Evolutionary conservation across 2,797 vertebrate species (phyloP).

Genomic region (Spinibarbus caldwelli): DNA sequence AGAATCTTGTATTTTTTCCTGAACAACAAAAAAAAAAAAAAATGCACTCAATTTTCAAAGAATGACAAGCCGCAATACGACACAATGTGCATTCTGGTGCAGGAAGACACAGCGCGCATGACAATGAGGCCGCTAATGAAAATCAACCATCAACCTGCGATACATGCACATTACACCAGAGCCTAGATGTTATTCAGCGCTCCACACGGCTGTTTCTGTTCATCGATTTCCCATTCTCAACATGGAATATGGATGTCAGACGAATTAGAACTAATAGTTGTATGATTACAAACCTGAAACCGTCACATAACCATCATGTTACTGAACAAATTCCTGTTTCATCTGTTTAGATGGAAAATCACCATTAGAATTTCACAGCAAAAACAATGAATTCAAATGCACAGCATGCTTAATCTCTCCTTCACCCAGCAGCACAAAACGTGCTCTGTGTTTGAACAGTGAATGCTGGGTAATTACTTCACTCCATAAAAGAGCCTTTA

Average conservation of each 20-base stretch:
- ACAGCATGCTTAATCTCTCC: constrained; percentile 25
- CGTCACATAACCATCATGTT: constrained; percentile 32
- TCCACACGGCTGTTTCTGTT: constrained; percentile 68
- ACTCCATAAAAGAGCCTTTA: constrained; percentile 43
- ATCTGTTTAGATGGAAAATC: neutral
- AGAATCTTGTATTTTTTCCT: neutral
- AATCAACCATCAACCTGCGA: constrained; percentile 93
- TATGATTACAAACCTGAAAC: constrained; percentile 33
- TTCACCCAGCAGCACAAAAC: constrained; percentile 36
- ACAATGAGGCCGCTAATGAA: constrained; percentile 94
- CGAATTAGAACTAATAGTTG: neutral
- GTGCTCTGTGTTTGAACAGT: constrained; percentile 38
- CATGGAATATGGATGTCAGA: constrained; percentile 1
- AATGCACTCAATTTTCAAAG: constrained; percentile 70
- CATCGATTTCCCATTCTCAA: neutral
- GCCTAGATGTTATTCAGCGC: constrained; percentile 78
- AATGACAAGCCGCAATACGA: constrained; percentile 84
- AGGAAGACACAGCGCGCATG: constrained; percentile 91
- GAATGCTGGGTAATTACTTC: constrained; percentile 47
- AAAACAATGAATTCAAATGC: constrained; percentile 39
- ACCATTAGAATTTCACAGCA: constrained; percentile 1
- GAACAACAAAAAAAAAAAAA: constrained; percentile 3
- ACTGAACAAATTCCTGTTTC: neutral
- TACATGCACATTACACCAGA: constrained; percentile 90
- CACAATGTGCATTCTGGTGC: constrained; percentile 91